phyloP scores from a whole-genome alignment of 2,797 vertebrate species.

The Etheostoma perlongum region DNA sequence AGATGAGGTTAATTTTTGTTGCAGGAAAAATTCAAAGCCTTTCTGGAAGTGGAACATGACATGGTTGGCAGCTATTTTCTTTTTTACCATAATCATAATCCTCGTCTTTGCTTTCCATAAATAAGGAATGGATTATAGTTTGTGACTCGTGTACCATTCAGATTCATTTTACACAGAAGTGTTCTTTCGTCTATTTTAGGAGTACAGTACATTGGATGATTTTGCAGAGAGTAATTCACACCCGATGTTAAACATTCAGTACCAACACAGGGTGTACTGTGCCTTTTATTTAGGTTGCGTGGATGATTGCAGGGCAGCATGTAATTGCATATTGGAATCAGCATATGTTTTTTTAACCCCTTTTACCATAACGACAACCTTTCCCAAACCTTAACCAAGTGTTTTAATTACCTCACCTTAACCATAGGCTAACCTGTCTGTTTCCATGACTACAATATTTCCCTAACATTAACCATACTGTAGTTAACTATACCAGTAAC shows the following conservation, averaged over 20 bases:
- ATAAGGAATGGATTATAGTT: conserved; percentile 1
- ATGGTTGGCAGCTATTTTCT: conserved; percentile 52
- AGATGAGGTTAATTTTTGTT: conserved; percentile 27
- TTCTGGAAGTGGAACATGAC: conserved; percentile 42
- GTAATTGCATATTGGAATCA: not conserved
- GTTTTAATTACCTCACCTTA: not conserved
- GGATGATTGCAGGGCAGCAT: not conserved
- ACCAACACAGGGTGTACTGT: not conserved
- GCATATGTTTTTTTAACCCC: not conserved
- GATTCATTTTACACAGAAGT: conserved; percentile 34
- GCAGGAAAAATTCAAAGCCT: conserved; percentile 29
- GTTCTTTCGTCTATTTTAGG: not conserved
- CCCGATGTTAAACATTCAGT: not conserved
- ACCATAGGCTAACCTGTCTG: too few species aligned
- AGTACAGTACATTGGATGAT: not conserved
- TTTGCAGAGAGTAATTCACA: conserved; percentile 1
- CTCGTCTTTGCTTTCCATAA: conserved; percentile 56
- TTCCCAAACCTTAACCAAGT: not conserved
- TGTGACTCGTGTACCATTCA: conserved; percentile 22
- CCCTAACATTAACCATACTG: not conserved
- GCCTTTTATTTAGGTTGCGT: not conserved
- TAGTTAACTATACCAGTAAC: not conserved
- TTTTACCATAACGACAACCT: not conserved
- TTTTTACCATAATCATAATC: conserved; percentile 48
- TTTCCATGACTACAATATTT: not conserved